These are phyloP conservation scores for Manduca sexta DNA, from an alignment of 1,140 invertebrate species.

Conservation along the genomic window DNA sequence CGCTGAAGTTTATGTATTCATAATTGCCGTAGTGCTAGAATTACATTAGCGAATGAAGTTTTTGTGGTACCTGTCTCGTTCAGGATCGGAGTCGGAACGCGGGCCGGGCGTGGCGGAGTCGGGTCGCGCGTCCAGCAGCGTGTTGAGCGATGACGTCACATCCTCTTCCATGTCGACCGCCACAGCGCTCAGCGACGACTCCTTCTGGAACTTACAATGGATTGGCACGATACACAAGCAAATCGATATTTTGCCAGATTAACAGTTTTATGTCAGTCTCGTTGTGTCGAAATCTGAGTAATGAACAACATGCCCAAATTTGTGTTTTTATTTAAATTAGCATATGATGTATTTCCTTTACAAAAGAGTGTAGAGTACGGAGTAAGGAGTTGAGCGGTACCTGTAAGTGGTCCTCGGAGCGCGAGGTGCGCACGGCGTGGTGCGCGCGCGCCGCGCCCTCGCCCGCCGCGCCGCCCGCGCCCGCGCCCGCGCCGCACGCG, in stretches of 20 bases:
- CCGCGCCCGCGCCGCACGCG: constrained; percentile 78
- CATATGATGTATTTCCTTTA: too few species aligned
- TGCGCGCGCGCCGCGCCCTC: constrained; percentile 41
- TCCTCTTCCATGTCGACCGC: constrained; percentile 95
- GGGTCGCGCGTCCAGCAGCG: constrained; percentile 86
- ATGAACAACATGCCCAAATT: too few species aligned
- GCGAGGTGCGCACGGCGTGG: constrained; percentile 81
- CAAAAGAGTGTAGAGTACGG: not conserved
- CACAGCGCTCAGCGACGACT: constrained; percentile 83
- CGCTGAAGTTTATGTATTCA: too few species aligned
- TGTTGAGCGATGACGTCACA: constrained; percentile 92
- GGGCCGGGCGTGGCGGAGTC: constrained; percentile 74
- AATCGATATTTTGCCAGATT: too few species aligned
- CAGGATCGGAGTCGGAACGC: constrained; percentile 37
- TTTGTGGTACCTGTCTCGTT: constrained; percentile 44
- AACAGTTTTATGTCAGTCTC: too few species aligned
- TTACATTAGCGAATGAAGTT: not conserved
- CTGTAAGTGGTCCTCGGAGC: constrained; percentile 90
- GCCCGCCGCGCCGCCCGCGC: constrained; percentile 57
- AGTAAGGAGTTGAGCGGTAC: constrained; percentile 30
- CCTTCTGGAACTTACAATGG: constrained; percentile 75
- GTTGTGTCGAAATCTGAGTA: too few species aligned
- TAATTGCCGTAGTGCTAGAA: not conserved
- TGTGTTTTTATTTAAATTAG: too few species aligned
- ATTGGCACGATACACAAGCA: not conserved